Percentiles rank a stretch among this genome's conserved stretches.
Conservation (phyloP, 23 tunicate species). For the Ciona savignyi region DNA sequence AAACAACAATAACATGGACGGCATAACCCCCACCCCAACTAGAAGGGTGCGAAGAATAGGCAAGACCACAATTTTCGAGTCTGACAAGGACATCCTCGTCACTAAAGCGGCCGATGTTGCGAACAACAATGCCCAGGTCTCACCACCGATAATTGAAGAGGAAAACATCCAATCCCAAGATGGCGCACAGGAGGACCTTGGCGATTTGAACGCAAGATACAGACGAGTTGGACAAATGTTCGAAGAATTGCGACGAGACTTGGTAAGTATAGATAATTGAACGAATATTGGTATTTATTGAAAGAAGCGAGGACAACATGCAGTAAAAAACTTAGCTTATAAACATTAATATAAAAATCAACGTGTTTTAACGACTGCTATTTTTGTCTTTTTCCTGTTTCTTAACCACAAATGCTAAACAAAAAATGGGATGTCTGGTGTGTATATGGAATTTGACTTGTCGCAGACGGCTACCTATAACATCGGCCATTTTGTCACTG, state of each 20-base stretch:
- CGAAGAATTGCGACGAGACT: slow-evolving; percentile 50
- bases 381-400: no score
- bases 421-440: no score
- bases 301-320: background rate
- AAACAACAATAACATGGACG: background rate
- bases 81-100: background rate
- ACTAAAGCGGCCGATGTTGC: background rate
- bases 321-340: background rate
- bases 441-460: no score
- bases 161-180: background rate
- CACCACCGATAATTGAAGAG: background rate
- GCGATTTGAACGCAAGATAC: slow-evolving; percentile 35
- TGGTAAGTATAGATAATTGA: slow-evolving; percentile 35
- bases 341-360: no score
- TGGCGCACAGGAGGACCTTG: slow-evolving; percentile 4
- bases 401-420: no score
- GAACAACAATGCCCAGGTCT: background rate
- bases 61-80: slow-evolving; percentile 4
- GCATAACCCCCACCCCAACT: slow-evolving; percentile 31
- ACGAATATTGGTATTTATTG: background rate
- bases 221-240: slow-evolving; percentile 30
- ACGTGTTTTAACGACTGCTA: no score
- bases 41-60: slow-evolving; percentile 12
- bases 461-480: no score
- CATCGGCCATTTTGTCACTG: background rate